These are phyloP conservation scores for Bos javanicus DNA, from an alignment of 2,113 vertebrate species.

Conservation along the genomic window DNA sequence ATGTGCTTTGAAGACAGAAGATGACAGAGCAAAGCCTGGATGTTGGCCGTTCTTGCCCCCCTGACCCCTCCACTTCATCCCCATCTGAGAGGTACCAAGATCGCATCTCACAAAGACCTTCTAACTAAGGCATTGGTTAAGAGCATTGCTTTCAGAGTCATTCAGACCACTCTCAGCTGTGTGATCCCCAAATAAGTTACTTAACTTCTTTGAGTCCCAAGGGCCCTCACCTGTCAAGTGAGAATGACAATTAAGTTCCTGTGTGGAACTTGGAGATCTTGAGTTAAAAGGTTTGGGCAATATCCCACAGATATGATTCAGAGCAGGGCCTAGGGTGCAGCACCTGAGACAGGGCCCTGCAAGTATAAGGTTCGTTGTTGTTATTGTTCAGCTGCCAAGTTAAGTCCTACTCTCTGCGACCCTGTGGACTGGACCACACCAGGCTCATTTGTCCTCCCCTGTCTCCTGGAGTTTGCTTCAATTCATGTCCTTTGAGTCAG, in stretches of 20 bases:
- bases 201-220: not conserved
- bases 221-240: not conserved
- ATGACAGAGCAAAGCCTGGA: not conserved
- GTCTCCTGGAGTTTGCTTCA: not conserved
- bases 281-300: not conserved
- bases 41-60: not conserved
- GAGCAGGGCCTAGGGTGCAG: not conserved
- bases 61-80: not conserved
- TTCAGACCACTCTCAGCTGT: not conserved
- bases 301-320: not conserved
- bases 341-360: rapidly evolving
- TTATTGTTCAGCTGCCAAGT: not conserved
- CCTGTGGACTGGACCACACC: not conserved
- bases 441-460: not conserved
- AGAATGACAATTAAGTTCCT: not conserved
- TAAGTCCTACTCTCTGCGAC: not conserved
- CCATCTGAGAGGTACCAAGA: not conserved
- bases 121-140: not conserved
- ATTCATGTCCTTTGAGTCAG: not conserved
- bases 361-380: not conserved
- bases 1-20: not conserved
- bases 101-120: not conserved
- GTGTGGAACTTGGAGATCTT: not conserved
- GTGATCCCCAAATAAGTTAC: not conserved
- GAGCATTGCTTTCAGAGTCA: not conserved